Percentiles rank a stretch among this genome's conserved stretches.
These are phyloP conservation scores for Diorhabda elongata DNA, from an alignment of 1,140 invertebrate genomes.

Conservation along the genomic window DNA sequence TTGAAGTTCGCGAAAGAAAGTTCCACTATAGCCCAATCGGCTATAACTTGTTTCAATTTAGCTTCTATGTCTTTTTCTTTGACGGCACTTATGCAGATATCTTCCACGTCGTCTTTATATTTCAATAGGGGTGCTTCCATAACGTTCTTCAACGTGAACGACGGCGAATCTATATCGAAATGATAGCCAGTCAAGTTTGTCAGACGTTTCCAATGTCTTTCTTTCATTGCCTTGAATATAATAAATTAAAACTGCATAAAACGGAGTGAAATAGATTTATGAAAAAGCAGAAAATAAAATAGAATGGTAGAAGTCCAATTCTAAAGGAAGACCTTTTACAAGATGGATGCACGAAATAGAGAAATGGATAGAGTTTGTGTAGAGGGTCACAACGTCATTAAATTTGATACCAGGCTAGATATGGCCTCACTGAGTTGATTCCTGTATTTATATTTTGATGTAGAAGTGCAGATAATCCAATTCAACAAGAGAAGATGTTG, in stretches of 20 bases:
- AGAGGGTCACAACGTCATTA: no score
- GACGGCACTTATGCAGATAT: slow-evolving; percentile 85
- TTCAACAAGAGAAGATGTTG: no score
- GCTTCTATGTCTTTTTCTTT: slow-evolving; percentile 90
- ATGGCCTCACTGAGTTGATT: no score
- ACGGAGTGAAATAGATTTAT: neutral
- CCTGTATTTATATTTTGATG: no score
- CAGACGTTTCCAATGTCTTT: slow-evolving; percentile 79
- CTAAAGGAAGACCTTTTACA: no score
- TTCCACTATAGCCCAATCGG: slow-evolving; percentile 76
- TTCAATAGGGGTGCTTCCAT: slow-evolving; percentile 80
- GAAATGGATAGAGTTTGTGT: no score
- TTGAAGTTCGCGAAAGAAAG: slow-evolving; percentile 80
- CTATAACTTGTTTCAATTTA: slow-evolving; percentile 78
- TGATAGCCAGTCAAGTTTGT: slow-evolving; percentile 64
- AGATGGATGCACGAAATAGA: no score
- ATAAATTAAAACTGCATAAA: neutral
- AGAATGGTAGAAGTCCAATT: no score
- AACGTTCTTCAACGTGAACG: slow-evolving; percentile 74
- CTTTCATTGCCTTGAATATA: slow-evolving; percentile 69
- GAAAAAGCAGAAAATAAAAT: no score
- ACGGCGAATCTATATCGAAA: slow-evolving; percentile 75
- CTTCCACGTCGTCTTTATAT: slow-evolving; percentile 85
- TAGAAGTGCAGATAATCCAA: no score
- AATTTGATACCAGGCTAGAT: no score